These are phyloP conservation scores for Pagrus major DNA, from an alignment of 2,113 vertebrate genomes.

Conservation along the genomic window DNA sequence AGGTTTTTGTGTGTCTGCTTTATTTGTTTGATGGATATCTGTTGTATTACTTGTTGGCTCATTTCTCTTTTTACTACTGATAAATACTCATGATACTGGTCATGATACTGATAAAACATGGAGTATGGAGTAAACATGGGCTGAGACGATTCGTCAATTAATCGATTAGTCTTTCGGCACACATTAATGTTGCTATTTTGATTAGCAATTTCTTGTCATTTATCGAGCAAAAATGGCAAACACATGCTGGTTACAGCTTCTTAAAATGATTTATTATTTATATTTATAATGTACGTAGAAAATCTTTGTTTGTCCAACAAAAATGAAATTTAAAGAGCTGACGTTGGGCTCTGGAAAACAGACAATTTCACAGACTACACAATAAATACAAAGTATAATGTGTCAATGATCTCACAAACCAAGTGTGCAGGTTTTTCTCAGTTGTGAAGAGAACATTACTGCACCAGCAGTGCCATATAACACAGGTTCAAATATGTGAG, in stretches of 20 bases:
- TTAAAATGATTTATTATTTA: too few species aligned
- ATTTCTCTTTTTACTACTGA: too few species aligned
- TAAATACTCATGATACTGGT: too few species aligned
- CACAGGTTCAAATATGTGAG: constrained; percentile 14
- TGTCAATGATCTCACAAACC: neutral
- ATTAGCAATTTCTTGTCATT: too few species aligned
- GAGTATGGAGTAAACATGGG: too few species aligned
- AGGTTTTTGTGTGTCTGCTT: constrained; percentile 5
- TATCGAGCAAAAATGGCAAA: neutral
- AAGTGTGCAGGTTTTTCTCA: neutral
- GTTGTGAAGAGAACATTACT: neutral
- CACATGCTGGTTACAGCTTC: neutral
- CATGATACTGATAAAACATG: too few species aligned
- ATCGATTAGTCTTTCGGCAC: too few species aligned
- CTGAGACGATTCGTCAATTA: too few species aligned
- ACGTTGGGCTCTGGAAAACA: neutral
- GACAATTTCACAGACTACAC: neutral
- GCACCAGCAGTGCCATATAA: neutral
- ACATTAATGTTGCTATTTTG: too few species aligned
- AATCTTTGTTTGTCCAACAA: neutral
- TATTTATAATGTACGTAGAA: too few species aligned
- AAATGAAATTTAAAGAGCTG: neutral
- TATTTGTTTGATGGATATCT: constrained; percentile 15
- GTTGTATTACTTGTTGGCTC: constrained; percentile 6
- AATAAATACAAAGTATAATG: neutral